Conservation (phyloP, 2,888 invertebrate species). For the Stenodera caucasica region DNA sequence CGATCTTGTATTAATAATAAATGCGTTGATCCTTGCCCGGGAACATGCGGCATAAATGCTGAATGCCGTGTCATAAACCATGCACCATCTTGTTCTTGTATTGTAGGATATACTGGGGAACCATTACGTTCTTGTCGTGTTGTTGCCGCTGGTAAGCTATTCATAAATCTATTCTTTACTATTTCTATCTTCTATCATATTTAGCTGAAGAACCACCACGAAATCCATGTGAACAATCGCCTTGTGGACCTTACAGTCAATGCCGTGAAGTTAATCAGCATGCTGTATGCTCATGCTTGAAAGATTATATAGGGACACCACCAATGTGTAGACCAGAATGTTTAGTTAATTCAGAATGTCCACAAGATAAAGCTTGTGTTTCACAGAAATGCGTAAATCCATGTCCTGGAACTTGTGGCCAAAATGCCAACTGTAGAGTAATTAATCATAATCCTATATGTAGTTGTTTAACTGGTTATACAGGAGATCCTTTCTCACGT, state of each 20-base stretch:
- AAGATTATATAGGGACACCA: conserved; percentile 66
- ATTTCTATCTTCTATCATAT: conserved; percentile 8
- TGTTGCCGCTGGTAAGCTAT: conserved; percentile 50
- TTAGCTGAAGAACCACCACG: conserved; percentile 45
- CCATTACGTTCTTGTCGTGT: conserved; percentile 59
- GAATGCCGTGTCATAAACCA: conserved; percentile 67
- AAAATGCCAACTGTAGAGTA: conserved; percentile 67
- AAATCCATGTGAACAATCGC: conserved; percentile 66
- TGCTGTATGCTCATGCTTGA: conserved; percentile 65
- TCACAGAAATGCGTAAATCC: conserved; percentile 69
- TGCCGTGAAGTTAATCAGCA: conserved; percentile 65
- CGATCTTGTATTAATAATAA: conserved; percentile 70
- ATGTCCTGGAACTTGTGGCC: conserved; percentile 67
- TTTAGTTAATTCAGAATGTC: conserved; percentile 67
- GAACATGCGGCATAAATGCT: conserved; percentile 63
- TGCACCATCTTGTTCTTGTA: conserved; percentile 67
- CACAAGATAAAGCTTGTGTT: conserved; percentile 64
- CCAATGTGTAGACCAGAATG: conserved; percentile 69
- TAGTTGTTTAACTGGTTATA: conserved; percentile 64
- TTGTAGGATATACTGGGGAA: conserved; percentile 63
- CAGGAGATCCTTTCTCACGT: conserved; percentile 66
- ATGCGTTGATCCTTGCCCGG: conserved; percentile 64
- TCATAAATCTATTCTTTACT: conserved; percentile 5
- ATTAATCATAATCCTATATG: conserved; percentile 71
- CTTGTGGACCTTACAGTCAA: conserved; percentile 69